phyloP scores from a whole-genome alignment of 1,140 invertebrate species.

The Octopus bimaculoides region DNA sequence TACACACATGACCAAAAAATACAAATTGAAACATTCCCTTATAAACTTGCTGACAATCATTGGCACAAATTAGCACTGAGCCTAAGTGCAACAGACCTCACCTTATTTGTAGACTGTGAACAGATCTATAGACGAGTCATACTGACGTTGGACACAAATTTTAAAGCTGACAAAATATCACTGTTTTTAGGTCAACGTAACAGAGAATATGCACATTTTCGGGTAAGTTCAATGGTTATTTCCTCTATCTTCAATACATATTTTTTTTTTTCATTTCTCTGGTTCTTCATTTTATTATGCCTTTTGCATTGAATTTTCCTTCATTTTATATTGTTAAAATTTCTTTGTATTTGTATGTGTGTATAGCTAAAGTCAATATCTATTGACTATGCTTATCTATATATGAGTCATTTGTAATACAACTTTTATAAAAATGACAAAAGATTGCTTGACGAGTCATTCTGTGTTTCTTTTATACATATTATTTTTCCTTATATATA shows the following conservation, averaged over 20 bases:
- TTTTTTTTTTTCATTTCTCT: too few relatives aligned
- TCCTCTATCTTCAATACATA: too few relatives aligned
- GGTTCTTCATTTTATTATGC: too few relatives aligned
- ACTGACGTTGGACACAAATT: constrained; percentile 65
- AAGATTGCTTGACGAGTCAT: too few relatives aligned
- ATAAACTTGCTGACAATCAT: constrained; percentile 76
- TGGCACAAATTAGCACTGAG: constrained; percentile 84
- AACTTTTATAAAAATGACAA: too few relatives aligned
- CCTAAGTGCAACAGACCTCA: constrained; percentile 77
- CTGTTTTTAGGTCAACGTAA: constrained; percentile 86
- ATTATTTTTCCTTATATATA: too few relatives aligned
- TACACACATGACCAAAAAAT: constrained; percentile 61
- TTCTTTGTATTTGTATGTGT: too few relatives aligned
- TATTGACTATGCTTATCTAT: too few relatives aligned
- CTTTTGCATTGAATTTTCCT: too few relatives aligned
- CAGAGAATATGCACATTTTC: constrained; percentile 80
- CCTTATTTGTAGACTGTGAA: constrained; percentile 82
- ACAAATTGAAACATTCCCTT: constrained; percentile 82
- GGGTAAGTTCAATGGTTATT: constrained; percentile 65
- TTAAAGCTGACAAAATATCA: constrained; percentile 59
- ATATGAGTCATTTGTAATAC: too few relatives aligned
- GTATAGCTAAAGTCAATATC: too few relatives aligned
- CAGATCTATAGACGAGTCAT: constrained; percentile 75
- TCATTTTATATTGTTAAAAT: background rate
- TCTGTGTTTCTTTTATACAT: too few relatives aligned